Conservation (phyloP, 2,888 invertebrate species). For the Chloromyia formosa region DNA sequence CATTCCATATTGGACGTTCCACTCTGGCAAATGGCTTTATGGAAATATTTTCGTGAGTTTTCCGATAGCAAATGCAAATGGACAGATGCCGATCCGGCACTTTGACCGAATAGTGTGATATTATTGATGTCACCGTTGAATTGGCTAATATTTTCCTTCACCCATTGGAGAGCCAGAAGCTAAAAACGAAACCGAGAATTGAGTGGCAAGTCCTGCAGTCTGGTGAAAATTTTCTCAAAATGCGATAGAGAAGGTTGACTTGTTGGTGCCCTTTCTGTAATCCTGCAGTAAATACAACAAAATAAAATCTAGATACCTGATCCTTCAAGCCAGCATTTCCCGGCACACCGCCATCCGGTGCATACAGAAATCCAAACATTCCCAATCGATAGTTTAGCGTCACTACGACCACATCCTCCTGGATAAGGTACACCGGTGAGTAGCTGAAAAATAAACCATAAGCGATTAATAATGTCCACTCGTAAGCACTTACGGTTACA, state of each 20-base stretch:
- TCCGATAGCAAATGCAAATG: slow-evolving; percentile 58
- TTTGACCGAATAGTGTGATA: slow-evolving; percentile 61
- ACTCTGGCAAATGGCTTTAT: slow-evolving; percentile 61
- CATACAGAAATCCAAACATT: slow-evolving; percentile 59
- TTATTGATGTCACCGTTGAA: slow-evolving; percentile 64
- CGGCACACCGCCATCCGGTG: slow-evolving; percentile 59
- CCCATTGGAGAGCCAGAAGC: slow-evolving; percentile 65
- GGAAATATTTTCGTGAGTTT: slow-evolving; percentile 58
- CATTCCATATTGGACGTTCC: slow-evolving; percentile 61
- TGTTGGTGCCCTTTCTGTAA: too few relatives aligned
- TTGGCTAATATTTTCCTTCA: slow-evolving; percentile 64
- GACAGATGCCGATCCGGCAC: slow-evolving; percentile 59
- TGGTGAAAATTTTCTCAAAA: too few relatives aligned
- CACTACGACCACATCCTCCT: slow-evolving; percentile 60
- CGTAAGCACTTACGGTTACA: slow-evolving; percentile 17
- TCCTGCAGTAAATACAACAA: too few relatives aligned
- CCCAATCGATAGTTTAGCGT: slow-evolving; percentile 61
- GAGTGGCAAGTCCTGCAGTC: too few relatives aligned
- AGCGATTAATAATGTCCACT: slow-evolving; percentile 1
- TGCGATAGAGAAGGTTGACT: too few relatives aligned
- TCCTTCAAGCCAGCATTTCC: slow-evolving; percentile 63
- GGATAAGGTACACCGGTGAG: slow-evolving; percentile 58
- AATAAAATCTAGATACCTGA: too few relatives aligned
- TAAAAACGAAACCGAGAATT: slow-evolving; percentile 46
- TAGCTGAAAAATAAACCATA: slow-evolving; percentile 52